Evolutionary conservation across 1,140 invertebrate species (phyloP).

Genomic region (Anoplophora glabripennis): DNA sequence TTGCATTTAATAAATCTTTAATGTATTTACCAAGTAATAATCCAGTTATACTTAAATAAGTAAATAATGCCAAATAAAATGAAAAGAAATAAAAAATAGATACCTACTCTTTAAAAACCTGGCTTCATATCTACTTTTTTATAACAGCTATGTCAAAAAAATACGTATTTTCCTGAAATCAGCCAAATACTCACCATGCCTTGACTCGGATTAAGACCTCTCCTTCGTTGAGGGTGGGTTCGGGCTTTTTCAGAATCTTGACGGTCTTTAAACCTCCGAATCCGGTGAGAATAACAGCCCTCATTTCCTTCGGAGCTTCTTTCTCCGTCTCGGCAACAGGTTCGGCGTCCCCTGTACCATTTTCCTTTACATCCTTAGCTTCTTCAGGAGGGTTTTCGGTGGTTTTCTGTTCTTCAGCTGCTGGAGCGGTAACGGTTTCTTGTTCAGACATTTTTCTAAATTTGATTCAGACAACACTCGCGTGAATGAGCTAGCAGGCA

Average conservation of each 20-base stretch:
- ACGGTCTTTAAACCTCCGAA: conserved; percentile 83
- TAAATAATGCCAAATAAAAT: too few species aligned
- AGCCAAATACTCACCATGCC: conserved; percentile 69
- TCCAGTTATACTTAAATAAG: too few species aligned
- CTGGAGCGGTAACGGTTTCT: conserved; percentile 51
- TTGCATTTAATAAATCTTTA: too few species aligned
- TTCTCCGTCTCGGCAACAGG: conserved; percentile 52
- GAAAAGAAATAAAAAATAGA: neutral
- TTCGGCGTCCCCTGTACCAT: conserved; percentile 52
- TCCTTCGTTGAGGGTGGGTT: conserved; percentile 69
- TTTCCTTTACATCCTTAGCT: conserved; percentile 52
- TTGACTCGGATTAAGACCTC: conserved; percentile 81
- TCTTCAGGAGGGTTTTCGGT: conserved; percentile 51
- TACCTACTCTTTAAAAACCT: neutral
- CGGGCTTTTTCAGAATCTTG: conserved; percentile 76
- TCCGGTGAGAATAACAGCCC: conserved; percentile 74
- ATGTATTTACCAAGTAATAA: too few species aligned
- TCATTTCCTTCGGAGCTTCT: conserved; percentile 73
- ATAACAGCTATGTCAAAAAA: conserved; percentile 17
- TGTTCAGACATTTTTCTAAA: conserved; percentile 29
- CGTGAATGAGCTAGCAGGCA: conserved; percentile 7
- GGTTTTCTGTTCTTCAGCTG: conserved; percentile 53
- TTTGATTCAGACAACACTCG: conserved; percentile 6
- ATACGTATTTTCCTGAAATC: conserved; percentile 45
- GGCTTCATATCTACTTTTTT: neutral